Base-by-base conservation (phyloP, 2,113 vertebrate genomes). In the Pygoscelis adeliae region DNA sequence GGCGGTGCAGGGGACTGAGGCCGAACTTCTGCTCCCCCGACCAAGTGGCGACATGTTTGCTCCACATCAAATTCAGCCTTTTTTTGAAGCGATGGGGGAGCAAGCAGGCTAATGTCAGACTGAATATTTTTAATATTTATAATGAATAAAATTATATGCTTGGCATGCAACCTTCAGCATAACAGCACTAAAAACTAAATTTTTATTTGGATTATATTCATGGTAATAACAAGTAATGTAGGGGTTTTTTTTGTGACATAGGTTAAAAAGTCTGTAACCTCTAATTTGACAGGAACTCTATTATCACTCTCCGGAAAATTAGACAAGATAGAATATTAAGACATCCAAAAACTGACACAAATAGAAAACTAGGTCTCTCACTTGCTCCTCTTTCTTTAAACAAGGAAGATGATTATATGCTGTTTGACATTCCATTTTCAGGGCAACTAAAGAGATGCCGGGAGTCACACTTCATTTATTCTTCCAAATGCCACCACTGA, bases 291-390 rank as follows among this genome's bases (percentile, higher is more conserved):
- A 96, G 85, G 96, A 97, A 97, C 95, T 98, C 91, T 98, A 98
- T 98, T 98, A 98, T 97, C 97, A 93, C 96, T 97, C 94, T 94
- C 94, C 85, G 81, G 93, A 97, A 98, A 98, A 98, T 98, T 97
- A 98, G 95, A 98, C 90, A 96, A 93, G 94, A 97, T 97, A 97
- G 95, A 98, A 98, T 98, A 98, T 98, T 98, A 98, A 98, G 97
- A 97, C 96, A 98, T 98, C 97, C 95, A 97, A 98, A 98, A 98
- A 95, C 95, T 98, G 97, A 98, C 97, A 98, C 97, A 98, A 98
- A 98, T 86, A 98, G 94, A 98, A 98, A 97, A 96, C 79, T 27
- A 89, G 97, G 96, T 97, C 95, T 98, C 96, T 98, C 80, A 78
- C 91, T 97, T 91, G 92, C 78, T 90, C 86, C 80, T 95, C 87